Conservation (phyloP, 2,797 vertebrate species). For the Melanotaenia pygmaea region DNA sequence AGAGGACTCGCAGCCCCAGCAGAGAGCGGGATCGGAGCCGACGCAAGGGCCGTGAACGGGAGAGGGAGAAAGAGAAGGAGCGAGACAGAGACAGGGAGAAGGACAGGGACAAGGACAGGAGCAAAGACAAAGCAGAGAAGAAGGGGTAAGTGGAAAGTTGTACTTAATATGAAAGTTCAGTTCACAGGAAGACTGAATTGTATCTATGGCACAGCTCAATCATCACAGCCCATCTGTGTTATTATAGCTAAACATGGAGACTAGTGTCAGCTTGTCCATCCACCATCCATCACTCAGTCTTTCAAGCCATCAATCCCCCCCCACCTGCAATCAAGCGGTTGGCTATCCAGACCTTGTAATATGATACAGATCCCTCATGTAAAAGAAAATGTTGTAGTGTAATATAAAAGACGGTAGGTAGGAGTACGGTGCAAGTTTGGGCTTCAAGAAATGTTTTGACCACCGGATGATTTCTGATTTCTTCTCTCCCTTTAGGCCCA, state of each 20-base stretch:
- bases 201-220: conserved; percentile 30
- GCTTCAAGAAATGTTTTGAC: conserved; percentile 48
- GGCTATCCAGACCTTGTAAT: conserved; percentile 45
- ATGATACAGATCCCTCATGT: conserved; percentile 63
- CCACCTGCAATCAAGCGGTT: conserved; percentile 51
- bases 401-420: conserved; percentile 43
- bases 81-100: conserved; percentile 80
- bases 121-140: conserved; percentile 81
- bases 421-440: conserved; percentile 25
- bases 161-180: neutral
- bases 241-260: conserved; percentile 47
- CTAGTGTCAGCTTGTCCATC: conserved; percentile 43
- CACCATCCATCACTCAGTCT: conserved; percentile 60
- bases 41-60: conserved; percentile 85
- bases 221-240: conserved; percentile 10
- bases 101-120: conserved; percentile 81
- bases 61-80: conserved; percentile 80
- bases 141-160: conserved; percentile 82
- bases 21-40: conserved; percentile 83
- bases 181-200: conserved; percentile 18
- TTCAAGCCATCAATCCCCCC: conserved; percentile 61
- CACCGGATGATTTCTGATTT: conserved; percentile 60
- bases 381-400: conserved; percentile 42
- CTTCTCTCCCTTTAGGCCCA: conserved; percentile 49
- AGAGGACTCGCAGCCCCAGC: conserved; percentile 83